A percentile compares a stretch with the other conserved stretches of the same genome.
Evolutionary conservation across 2,113 vertebrate species (phyloP).

Genomic region (Alaudala cheleensis): DNA sequence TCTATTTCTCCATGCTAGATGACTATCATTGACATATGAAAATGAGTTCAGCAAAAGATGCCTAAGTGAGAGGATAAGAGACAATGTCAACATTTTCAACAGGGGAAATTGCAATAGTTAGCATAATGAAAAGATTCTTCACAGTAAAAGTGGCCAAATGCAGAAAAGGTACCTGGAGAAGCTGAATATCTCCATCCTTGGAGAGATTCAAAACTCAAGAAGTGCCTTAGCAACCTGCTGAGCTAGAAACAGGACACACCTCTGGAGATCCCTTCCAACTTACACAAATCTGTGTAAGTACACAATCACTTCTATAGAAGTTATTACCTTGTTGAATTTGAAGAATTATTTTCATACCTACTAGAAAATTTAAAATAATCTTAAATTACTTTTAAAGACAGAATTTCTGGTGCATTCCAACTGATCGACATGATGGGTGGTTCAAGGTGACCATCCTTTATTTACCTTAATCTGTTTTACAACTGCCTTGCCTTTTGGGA

Average conservation of each 20-base stretch:
- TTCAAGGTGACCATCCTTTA: not conserved
- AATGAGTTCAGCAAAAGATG: not conserved
- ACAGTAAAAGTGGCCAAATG: not conserved
- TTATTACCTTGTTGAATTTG: not conserved
- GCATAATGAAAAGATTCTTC: not conserved
- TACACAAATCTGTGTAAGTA: too few species aligned
- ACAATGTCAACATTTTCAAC: not conserved
- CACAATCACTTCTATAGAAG: not conserved
- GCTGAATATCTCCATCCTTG: not conserved
- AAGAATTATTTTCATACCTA: not conserved
- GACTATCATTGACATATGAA: not conserved
- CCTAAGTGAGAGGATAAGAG: not conserved
- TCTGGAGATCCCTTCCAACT: not conserved
- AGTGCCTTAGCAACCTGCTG: not conserved
- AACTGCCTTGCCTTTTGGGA: not conserved
- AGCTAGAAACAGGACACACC: not conserved
- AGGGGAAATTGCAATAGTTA: fast-evolving
- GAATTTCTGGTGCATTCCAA: not conserved
- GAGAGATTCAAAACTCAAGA: not conserved
- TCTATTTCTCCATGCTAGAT: not conserved
- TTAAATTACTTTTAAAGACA: not conserved
- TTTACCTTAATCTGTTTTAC: not conserved
- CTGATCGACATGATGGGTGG: not conserved
- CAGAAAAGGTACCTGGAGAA: not conserved
- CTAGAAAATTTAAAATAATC: not conserved